Conservation (phyloP, 2,888 invertebrate species). For the Gastracanthus pulcherrimus region DNA sequence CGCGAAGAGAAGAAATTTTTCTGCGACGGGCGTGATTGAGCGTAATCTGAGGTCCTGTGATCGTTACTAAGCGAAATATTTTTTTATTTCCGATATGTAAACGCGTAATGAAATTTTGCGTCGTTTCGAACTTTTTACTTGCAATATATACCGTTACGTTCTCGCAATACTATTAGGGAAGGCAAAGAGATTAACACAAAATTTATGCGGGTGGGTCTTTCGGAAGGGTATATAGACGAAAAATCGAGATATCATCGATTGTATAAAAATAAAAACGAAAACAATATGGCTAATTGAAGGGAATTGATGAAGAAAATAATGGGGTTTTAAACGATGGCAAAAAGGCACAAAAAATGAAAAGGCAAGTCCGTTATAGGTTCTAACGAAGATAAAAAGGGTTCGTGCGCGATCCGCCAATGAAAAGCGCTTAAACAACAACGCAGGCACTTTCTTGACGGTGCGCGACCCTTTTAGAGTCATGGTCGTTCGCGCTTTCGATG, state of each 20-base stretch:
- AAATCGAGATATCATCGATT: slow-evolving; percentile 62
- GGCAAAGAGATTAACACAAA: slow-evolving; percentile 49
- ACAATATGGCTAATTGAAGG: slow-evolving; percentile 66
- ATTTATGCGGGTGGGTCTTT: slow-evolving; percentile 56
- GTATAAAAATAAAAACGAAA: slow-evolving; percentile 51
- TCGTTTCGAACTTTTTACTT: slow-evolving; percentile 76
- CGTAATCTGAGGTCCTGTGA: slow-evolving; percentile 78
- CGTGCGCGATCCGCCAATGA: slow-evolving; percentile 14
- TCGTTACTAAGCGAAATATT: slow-evolving; percentile 77
- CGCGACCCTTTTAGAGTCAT: slow-evolving; percentile 60
- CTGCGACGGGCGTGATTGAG: slow-evolving; percentile 72
- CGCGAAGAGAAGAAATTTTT: slow-evolving; percentile 59
- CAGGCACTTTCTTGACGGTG: slow-evolving; percentile 56
- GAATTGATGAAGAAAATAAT: slow-evolving; percentile 47
- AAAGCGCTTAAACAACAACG: neutral
- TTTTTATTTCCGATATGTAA: slow-evolving; percentile 76
- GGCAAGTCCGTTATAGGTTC: slow-evolving; percentile 64
- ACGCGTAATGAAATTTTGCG: slow-evolving; percentile 70
- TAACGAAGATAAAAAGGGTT: slow-evolving; percentile 57
- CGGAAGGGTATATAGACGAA: slow-evolving; percentile 50
- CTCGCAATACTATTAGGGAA: slow-evolving; percentile 77
- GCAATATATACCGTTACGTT: slow-evolving; percentile 77
- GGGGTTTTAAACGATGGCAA: slow-evolving; percentile 61
- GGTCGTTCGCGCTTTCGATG: slow-evolving; percentile 69
- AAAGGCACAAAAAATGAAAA: slow-evolving; percentile 60